Evolutionary conservation across 1,140 invertebrate species (phyloP).

Genomic region (Cryptotermes secundus): DNA sequence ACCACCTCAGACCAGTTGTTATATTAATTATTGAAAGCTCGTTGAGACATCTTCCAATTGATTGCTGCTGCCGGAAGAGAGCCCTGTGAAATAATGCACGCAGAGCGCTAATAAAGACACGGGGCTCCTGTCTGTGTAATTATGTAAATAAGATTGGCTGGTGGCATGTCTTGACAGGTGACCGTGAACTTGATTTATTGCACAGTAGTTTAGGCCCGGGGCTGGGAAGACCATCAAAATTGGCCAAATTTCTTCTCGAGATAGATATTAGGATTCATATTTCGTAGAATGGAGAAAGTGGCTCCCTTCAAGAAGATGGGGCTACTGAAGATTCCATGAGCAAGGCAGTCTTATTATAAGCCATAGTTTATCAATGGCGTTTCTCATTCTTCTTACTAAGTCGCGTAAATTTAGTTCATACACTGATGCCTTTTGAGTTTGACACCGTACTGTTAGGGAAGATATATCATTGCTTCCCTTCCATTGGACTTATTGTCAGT

Average conservation of each 20-base stretch:
- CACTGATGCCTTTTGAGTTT: too few relatives aligned
- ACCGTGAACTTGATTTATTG: slow-evolving; percentile 5
- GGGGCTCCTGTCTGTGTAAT: not conserved
- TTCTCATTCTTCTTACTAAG: not conserved
- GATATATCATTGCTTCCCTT: too few relatives aligned
- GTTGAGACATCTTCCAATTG: too few relatives aligned
- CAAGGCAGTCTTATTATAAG: not conserved
- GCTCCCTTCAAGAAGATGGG: not conserved
- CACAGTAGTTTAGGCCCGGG: not conserved
- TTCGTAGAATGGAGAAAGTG: not conserved
- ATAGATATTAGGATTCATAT: not conserved
- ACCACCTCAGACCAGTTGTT: not conserved
- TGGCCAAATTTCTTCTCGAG: not conserved
- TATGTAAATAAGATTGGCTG: not conserved
- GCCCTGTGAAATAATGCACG: not conserved
- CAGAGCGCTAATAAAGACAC: not conserved
- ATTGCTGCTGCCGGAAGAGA: not conserved
- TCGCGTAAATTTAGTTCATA: too few relatives aligned
- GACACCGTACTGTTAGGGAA: too few relatives aligned
- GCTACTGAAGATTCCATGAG: not conserved
- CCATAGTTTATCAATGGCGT: not conserved
- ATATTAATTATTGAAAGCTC: not conserved
- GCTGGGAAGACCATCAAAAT: not conserved
- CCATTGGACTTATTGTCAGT: too few relatives aligned
- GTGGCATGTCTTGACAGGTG: not conserved